Percentiles rank a stretch among this genome's conserved stretches.
Conservation (phyloP, 2,888 invertebrate genomes). For the Strigamia transsilvanica region DNA sequence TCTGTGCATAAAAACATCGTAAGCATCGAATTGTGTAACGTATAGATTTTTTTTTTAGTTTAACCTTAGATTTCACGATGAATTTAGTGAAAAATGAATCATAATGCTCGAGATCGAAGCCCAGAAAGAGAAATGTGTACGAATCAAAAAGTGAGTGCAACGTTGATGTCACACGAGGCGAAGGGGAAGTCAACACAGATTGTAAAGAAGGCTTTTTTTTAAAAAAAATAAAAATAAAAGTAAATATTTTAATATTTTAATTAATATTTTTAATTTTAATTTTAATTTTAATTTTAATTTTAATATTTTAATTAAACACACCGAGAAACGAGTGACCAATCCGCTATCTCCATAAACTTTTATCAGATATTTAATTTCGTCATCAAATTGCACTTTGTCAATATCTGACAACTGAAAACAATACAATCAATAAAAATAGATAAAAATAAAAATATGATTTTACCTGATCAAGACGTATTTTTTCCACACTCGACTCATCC, state of each 20-base stretch:
- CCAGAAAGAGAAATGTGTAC: slow-evolving; percentile 54
- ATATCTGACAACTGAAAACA: slow-evolving; percentile 5
- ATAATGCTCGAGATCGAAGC: slow-evolving; percentile 52
- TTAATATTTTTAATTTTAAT: no score
- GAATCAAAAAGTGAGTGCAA: slow-evolving; percentile 52
- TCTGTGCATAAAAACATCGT: slow-evolving; percentile 10
- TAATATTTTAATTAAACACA: slow-evolving; percentile 29
- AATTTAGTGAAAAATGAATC: slow-evolving; percentile 52
- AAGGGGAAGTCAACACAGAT: neutral
- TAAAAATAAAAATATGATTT: neutral
- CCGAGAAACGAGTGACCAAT: slow-evolving; percentile 54
- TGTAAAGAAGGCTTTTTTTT: neutral
- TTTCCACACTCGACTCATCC: slow-evolving; percentile 34
- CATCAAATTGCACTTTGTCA: neutral
- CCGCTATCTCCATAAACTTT: slow-evolving; percentile 55
- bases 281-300: no score
- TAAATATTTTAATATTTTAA: slow-evolving; percentile 10
- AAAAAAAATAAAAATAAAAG: neutral
- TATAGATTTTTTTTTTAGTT: neutral
- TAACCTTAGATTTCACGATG: slow-evolving; percentile 54
- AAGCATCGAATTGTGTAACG: neutral
- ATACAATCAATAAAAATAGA: slow-evolving; percentile 5
- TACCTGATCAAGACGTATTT: slow-evolving; percentile 48
- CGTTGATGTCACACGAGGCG: neutral
- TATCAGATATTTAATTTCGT: slow-evolving; percentile 41